Evolutionary conservation across 2,797 vertebrate genomes (phyloP).

Genomic region (Amniataba percoides): DNA sequence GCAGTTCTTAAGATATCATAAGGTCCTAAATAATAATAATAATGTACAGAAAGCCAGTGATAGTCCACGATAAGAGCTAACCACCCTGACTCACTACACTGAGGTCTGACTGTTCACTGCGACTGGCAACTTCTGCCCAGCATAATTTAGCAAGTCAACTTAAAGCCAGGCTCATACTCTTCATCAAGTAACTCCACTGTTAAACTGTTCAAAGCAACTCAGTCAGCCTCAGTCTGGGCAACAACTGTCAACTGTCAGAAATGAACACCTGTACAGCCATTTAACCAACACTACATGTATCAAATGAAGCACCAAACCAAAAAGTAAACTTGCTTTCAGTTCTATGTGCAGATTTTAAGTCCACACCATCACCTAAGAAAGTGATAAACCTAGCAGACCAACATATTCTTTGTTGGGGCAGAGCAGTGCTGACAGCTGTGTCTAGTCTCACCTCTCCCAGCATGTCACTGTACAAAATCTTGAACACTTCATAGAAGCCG

Average conservation of each 20-base stretch:
- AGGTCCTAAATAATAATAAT: too few species aligned
- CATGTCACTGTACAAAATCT: slow-evolving; percentile 92
- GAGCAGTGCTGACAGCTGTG: not conserved
- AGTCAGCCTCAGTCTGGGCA: too few species aligned
- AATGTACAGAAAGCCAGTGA: not conserved
- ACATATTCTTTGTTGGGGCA: not conserved
- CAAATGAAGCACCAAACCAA: too few species aligned
- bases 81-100: not conserved
- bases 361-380: not conserved
- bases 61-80: not conserved
- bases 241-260: too few species aligned
- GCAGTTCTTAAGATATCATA: not conserved
- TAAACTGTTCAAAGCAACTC: too few species aligned
- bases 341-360: too few species aligned
- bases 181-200: too few species aligned
- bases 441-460: slow-evolving; percentile 91
- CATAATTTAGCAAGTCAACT: not conserved
- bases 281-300: too few species aligned
- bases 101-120: too few species aligned
- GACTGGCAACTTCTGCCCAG: not conserved
- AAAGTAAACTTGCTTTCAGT: too few species aligned
- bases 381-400: not conserved
- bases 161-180: not conserved
- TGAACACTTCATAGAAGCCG: slow-evolving; percentile 98
- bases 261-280: too few species aligned